phyloP scores from a whole-genome alignment of 2,888 invertebrate genomes.

The Caenorhabditis sp. region DNA sequence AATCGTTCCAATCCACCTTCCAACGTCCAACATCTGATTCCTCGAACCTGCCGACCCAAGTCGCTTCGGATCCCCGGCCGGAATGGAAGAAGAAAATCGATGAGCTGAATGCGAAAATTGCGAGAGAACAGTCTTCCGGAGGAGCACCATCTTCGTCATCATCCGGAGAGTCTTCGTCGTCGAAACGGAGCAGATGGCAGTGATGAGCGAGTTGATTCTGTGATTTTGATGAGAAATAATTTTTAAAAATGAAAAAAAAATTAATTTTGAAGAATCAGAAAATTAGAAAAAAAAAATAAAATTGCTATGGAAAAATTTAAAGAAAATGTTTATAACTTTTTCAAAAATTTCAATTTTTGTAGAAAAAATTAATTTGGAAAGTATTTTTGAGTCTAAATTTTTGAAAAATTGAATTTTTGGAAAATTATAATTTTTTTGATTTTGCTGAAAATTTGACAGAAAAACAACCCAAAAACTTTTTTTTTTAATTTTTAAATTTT shows the following conservation, averaged over 20 bases:
- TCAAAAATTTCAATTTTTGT: too few species aligned
- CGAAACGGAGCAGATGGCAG: slow-evolving; percentile 59
- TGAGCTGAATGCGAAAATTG: slow-evolving; percentile 66
- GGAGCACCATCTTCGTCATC: not conserved
- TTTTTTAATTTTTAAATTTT: too few species aligned
- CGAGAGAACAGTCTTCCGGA: slow-evolving; percentile 22
- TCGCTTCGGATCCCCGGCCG: slow-evolving; percentile 75
- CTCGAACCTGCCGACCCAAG: slow-evolving; percentile 46
- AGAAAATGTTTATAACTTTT: too few species aligned
- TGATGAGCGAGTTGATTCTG: too few species aligned
- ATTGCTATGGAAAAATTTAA: too few species aligned
- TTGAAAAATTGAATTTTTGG: too few species aligned
- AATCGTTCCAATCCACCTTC: slow-evolving; percentile 68
- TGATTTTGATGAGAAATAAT: not conserved
- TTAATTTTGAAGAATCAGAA: not conserved
- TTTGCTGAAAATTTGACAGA: too few species aligned
- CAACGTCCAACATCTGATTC: slow-evolving; percentile 51
- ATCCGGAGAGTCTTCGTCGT: not conserved
- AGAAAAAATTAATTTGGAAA: too few species aligned
- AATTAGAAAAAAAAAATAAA: too few species aligned
- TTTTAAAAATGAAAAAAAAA: not conserved
- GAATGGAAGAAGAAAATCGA: slow-evolving; percentile 77
- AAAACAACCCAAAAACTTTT: too few species aligned
- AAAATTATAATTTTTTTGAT: too few species aligned
- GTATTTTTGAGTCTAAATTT: too few species aligned